Evolutionary conservation across 2,888 invertebrate genomes (phyloP), one percentile per base, ranked within the genome.

Genomic region (Liodrosophila aerea): DNA sequence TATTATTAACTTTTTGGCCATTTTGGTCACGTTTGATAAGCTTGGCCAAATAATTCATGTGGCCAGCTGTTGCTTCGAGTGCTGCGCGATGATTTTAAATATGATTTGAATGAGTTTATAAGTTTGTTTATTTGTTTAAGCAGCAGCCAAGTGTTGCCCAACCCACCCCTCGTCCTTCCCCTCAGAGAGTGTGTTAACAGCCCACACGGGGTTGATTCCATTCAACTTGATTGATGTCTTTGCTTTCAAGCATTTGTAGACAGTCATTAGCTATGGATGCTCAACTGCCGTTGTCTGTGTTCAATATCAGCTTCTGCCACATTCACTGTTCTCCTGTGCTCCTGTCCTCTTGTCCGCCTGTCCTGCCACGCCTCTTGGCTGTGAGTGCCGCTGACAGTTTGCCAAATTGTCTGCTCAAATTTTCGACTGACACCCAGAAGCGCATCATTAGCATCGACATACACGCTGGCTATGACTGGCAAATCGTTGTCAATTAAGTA

Each of bases 11-110:
- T 77, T 70, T 73, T 65, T 71, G 56, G 16, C 58, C 57, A 81
- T 71, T 81, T 81, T 64, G 80, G 81, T 81, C 81, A 81, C 81
- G 81, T 81, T 81, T 81, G 85, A 81, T 81, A 81, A 81, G 85
- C 76, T 73, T 43, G 46, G 63, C 60, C 76, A 78, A 85, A 81
- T 81, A 85, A 82, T 81, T 83, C 85, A 80, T 64, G 50, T 49
- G 45, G 63, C 59, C 68, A 72, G 72, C 73, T 72, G 72, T 73
- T 73, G 72, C 64, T 63, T 13, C 37, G 8, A 4, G n/a, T 22
- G 44, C 18, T 44, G 43, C 43, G n/a, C 59, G 66, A 82, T 85
- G 68, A 78, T 83, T 85, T 81, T 85, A 85, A 81, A 81, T 76
- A 83, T 73, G 76, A 78, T 76, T 78, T 68, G 64, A 85, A 81